Conservation (phyloP, 2,888 invertebrate species). For the Cryptocephalus moraei region DNA sequence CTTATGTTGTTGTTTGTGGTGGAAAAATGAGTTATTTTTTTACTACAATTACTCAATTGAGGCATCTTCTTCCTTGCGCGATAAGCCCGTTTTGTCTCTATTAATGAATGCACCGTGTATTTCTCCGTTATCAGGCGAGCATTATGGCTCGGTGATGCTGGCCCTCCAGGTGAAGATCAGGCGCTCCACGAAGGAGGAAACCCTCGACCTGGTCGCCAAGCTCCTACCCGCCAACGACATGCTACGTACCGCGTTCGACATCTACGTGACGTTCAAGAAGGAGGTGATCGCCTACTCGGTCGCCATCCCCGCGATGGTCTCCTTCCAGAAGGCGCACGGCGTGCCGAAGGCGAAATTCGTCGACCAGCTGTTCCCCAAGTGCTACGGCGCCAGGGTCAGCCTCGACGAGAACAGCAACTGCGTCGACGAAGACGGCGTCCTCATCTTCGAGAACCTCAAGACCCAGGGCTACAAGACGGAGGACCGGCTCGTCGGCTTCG, state of each 20-base stretch:
- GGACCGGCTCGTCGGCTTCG: conserved; percentile 42
- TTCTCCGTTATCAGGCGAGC: conserved; percentile 40
- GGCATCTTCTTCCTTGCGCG: no score
- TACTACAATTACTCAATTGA: no score
- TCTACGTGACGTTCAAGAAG: conserved; percentile 46
- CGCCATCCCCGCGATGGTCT: conserved; percentile 40
- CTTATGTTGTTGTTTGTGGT: no score
- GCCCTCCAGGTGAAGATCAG: conserved; percentile 32
- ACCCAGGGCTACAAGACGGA: conserved; percentile 41
- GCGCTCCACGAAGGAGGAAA: conserved; percentile 24
- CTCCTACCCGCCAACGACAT: conserved; percentile 45
- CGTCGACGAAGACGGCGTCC: conserved; percentile 47
- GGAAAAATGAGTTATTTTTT: no score
- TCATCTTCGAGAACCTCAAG: conserved; percentile 49
- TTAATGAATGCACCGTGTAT: conserved; percentile 14
- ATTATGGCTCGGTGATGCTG: conserved; percentile 52
- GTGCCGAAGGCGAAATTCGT: conserved; percentile 33
- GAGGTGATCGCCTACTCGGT: conserved; percentile 46
- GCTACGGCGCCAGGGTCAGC: conserved; percentile 45
- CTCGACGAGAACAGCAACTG: conserved; percentile 29
- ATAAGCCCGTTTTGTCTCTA: no score
- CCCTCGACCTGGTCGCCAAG: conserved; percentile 45
- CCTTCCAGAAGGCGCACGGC: conserved; percentile 41
- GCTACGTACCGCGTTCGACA: conserved; percentile 44
- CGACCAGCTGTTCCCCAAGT: conserved; percentile 41